These are phyloP conservation scores for Brachyhypopomus occidentalis DNA, from an alignment of 2,113 vertebrate species.

Conservation along the genomic window DNA sequence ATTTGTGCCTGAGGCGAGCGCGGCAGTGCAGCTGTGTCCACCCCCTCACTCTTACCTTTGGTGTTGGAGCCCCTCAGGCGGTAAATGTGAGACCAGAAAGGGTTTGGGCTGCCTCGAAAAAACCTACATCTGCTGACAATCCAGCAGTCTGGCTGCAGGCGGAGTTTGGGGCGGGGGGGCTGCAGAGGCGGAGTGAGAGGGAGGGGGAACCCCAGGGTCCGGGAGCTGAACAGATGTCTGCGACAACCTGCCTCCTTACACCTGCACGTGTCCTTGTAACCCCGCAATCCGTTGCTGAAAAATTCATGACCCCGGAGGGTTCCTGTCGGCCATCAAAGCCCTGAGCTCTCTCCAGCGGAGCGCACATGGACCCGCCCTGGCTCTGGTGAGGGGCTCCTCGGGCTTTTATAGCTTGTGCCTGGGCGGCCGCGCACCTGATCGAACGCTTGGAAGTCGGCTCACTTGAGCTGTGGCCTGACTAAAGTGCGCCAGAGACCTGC, in stretches of 20 bases:
- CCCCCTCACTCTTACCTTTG: conserved; percentile 87
- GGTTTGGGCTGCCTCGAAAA: conserved; percentile 67
- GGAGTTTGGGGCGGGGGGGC: conserved; percentile 53
- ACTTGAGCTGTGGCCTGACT: conserved; percentile 54
- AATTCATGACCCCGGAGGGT: conserved; percentile 81
- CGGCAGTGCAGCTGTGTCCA: conserved; percentile 93
- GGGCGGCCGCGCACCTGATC: conserved; percentile 66
- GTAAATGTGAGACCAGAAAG: conserved; percentile 77
- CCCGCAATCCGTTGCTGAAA: conserved; percentile 73
- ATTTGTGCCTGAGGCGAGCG: conserved; percentile 92
- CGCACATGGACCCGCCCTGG: not conserved
- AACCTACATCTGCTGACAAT: conserved; percentile 83
- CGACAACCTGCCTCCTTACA: conserved; percentile 86
- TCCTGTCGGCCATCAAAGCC: conserved; percentile 77
- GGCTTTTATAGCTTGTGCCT: conserved; percentile 68
- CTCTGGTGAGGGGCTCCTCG: conserved; percentile 39
- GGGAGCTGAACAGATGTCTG: conserved; percentile 83
- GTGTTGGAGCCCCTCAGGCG: conserved; percentile 87
- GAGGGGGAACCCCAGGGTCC: conserved; percentile 65
- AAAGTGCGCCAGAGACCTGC: conserved; percentile 43
- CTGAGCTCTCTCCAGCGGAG: not conserved
- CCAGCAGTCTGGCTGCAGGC: conserved; percentile 76
- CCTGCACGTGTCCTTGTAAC: conserved; percentile 80
- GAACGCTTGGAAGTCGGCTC: conserved; percentile 63
- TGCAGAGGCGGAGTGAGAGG: conserved; percentile 43